Percentiles rank a stretch among this genome's conserved stretches.
phyloP scores from a whole-genome alignment of 2,113 vertebrate species.

The Cervus canadensis region DNA sequence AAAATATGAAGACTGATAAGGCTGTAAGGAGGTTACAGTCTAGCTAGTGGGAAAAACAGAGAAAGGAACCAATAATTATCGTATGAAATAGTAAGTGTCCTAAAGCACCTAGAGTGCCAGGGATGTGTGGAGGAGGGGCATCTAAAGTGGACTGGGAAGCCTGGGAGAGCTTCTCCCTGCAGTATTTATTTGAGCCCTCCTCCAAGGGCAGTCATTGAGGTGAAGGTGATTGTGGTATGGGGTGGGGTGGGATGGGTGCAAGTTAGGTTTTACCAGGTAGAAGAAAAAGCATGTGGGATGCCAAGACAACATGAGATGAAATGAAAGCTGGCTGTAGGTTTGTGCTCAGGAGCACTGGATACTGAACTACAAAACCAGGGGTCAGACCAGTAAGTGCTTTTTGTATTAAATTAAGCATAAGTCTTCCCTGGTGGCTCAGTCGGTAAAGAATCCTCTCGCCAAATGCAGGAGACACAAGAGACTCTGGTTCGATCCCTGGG shows the following conservation, averaged over 20 bases:
- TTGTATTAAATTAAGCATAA: neutral
- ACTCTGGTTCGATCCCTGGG: neutral
- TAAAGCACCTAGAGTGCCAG: neutral
- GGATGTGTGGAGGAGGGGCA: accelerated
- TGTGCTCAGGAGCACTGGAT: neutral
- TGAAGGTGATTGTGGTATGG: neutral
- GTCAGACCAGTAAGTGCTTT: neutral
- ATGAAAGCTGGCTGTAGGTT: neutral
- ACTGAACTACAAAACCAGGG: neutral
- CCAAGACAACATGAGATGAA: neutral
- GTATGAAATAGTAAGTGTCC: neutral
- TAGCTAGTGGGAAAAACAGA: neutral
- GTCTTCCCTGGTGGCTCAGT: neutral
- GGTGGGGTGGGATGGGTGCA: neutral
- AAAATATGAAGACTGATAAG: constrained; percentile 21
- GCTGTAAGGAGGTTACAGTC: neutral
- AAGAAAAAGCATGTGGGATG: neutral
- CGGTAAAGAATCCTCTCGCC: neutral
- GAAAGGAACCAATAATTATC: neutral
- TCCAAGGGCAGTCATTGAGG: neutral
- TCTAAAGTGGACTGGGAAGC: neutral
- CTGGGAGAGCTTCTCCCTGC: neutral
- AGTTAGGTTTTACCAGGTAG: neutral
- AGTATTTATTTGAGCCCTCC: neutral
- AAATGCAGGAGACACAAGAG: neutral